A percentile compares a stretch with the other conserved stretches of the same genome.
phyloP scores from a whole-genome alignment of 1,140 invertebrate genomes.

The Monomorium pharaonis region DNA sequence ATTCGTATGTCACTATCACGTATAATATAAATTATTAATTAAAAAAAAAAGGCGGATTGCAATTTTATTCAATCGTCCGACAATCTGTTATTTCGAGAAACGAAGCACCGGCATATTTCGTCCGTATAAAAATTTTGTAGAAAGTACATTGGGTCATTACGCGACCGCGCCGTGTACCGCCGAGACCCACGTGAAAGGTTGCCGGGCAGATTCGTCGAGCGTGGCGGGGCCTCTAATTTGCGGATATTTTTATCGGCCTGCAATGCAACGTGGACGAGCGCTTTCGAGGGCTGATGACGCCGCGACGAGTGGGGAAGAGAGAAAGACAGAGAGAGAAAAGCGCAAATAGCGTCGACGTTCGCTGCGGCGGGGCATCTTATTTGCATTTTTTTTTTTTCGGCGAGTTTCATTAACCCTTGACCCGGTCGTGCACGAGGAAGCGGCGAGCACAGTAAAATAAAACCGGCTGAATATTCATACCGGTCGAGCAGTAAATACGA shows the following conservation, averaged over 20 bases:
- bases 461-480: conserved; percentile 77
- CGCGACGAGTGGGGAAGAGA: neutral
- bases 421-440: conserved; percentile 70
- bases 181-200: conserved; percentile 42
- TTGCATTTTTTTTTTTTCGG: conserved; percentile 79
- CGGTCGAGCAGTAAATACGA: conserved; percentile 70
- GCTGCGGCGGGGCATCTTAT: conserved; percentile 63
- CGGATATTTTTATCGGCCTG: conserved; percentile 68
- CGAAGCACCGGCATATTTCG: neutral
- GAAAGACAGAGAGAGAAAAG: neutral
- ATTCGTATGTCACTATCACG: neutral
- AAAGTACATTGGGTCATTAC: conserved; percentile 31
- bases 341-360: conserved; percentile 5
- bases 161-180: neutral
- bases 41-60: neutral
- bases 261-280: neutral
- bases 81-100: conserved; percentile 5
- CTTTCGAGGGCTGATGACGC: conserved; percentile 36
- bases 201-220: conserved; percentile 50
- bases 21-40: neutral
- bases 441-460: conserved; percentile 76
- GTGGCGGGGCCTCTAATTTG: conserved; percentile 64
- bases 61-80: neutral
- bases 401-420: conserved; percentile 80
- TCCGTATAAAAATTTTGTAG: conserved; percentile 9